These are phyloP conservation scores for Pituophis catenifer DNA, from an alignment of 2,113 vertebrate genomes.

Conservation along the genomic window DNA sequence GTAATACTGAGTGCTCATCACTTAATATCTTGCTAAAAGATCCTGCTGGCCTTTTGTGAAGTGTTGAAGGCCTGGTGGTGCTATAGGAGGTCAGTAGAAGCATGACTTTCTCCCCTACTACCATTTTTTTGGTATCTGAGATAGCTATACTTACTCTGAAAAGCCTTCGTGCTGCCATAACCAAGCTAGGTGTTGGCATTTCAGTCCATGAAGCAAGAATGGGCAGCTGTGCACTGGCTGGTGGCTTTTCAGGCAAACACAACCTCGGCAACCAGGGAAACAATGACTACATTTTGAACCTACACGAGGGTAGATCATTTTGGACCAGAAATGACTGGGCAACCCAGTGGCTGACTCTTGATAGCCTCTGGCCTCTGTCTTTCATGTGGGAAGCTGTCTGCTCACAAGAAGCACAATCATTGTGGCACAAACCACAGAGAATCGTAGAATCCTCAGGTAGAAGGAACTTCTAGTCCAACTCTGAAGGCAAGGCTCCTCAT, in stretches of 20 bases:
- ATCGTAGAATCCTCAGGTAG: neutral
- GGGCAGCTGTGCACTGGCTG: neutral
- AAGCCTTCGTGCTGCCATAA: neutral
- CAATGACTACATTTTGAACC: too few species aligned
- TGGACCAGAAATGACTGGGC: neutral
- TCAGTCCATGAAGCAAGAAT: neutral
- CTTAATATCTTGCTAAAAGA: neutral
- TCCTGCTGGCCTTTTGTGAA: neutral
- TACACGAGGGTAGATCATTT: too few species aligned
- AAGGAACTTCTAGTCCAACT: neutral
- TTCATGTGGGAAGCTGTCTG: neutral
- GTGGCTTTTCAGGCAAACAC: too few species aligned
- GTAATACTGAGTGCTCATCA: neutral
- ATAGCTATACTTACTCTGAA: too few species aligned
- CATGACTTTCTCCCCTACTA: too few species aligned
- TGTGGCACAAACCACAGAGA: neutral
- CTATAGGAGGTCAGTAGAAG: neutral
- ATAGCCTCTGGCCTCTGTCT: neutral
- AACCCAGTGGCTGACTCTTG: neutral
- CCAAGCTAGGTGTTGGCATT: neutral
- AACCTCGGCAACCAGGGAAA: too few species aligned
- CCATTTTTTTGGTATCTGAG: neutral
- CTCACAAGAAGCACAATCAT: neutral
- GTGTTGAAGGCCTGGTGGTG: neutral
- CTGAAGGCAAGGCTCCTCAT: neutral